Conservation (phyloP, 2,797 vertebrate genomes). For the Hypotaenidia philippensis region DNA sequence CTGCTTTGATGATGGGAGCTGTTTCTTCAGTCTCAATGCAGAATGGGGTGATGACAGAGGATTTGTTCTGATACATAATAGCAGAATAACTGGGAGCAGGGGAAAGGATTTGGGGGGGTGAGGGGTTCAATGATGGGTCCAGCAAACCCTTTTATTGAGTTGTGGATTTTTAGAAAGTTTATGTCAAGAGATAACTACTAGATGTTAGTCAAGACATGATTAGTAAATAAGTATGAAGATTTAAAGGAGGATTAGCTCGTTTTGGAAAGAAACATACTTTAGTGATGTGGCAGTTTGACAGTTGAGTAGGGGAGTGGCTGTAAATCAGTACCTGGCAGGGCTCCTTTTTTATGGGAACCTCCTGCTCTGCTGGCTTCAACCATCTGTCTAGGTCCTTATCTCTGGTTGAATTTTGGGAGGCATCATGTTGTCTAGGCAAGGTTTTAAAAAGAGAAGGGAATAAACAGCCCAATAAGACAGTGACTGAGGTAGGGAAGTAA, state of each 20-base stretch:
- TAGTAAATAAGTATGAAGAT: not conserved
- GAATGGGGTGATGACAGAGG: not conserved
- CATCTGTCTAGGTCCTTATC: not conserved
- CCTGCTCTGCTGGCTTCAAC: not conserved
- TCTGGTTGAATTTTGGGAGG: not conserved
- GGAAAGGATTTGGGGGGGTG: not conserved
- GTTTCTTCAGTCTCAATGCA: not conserved
- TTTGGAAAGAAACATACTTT: constrained; percentile 48
- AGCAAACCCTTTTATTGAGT: not conserved
- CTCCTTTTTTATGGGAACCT: constrained; percentile 21
- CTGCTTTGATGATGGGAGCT: not conserved
- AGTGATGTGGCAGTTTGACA: constrained; percentile 31
- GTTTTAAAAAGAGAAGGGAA: not conserved
- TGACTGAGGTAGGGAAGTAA: not conserved
- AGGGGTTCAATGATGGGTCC: not conserved
- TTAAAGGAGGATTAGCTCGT: not conserved
- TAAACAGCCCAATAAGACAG: not conserved
- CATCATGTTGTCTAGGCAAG: not conserved
- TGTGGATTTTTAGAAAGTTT: not conserved
- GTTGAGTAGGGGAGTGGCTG: constrained; percentile 68
- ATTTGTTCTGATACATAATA: not conserved
- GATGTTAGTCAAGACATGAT: not conserved
- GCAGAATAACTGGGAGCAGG: not conserved
- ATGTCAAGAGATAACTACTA: not conserved
- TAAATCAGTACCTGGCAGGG: constrained; percentile 53